These are phyloP conservation scores for Xanthorhoe designata DNA, from an alignment of 2,888 invertebrate genomes.

Conservation along the genomic window DNA sequence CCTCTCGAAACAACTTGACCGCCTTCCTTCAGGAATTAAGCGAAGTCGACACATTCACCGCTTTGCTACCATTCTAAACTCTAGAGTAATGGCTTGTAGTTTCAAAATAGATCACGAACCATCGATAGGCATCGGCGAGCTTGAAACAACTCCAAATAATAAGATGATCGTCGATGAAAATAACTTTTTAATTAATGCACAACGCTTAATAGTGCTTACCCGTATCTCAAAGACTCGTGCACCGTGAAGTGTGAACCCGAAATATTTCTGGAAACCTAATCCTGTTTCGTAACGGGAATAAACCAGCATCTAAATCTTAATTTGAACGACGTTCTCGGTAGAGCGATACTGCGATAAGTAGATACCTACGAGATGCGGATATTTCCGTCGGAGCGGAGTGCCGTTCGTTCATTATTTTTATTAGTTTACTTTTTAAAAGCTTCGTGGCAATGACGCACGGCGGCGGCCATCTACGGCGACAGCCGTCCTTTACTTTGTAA, in stretches of 20 bases:
- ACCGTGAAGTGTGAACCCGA: constrained; percentile 32
- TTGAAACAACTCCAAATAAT: constrained; percentile 45
- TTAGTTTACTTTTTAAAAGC: constrained; percentile 59
- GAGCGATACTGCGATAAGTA: constrained; percentile 50
- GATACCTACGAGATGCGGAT: constrained; percentile 56
- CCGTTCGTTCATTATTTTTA: constrained; percentile 65
- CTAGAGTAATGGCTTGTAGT: constrained; percentile 40
- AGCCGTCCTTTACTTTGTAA: constrained; percentile 62
- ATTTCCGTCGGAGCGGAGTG: constrained; percentile 72
- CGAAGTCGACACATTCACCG: constrained; percentile 63
- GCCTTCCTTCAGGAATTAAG: constrained; percentile 72
- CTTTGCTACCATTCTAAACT: constrained; percentile 39
- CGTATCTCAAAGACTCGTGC: constrained; percentile 33
- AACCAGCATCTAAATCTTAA: constrained; percentile 60
- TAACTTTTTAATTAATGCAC: constrained; percentile 44
- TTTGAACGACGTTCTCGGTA: constrained; percentile 52
- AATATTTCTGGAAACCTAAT: constrained; percentile 39
- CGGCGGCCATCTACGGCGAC: constrained; percentile 67
- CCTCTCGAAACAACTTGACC: constrained; percentile 77
- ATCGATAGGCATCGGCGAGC: constrained; percentile 34
- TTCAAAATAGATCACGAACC: constrained; percentile 40
- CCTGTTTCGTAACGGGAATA: constrained; percentile 57
- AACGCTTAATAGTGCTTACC: constrained; percentile 35
- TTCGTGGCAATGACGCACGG: constrained; percentile 78
- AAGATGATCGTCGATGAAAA: constrained; percentile 45